Conservation (phyloP, 2,113 vertebrate species). For the Cavia aperea region DNA sequence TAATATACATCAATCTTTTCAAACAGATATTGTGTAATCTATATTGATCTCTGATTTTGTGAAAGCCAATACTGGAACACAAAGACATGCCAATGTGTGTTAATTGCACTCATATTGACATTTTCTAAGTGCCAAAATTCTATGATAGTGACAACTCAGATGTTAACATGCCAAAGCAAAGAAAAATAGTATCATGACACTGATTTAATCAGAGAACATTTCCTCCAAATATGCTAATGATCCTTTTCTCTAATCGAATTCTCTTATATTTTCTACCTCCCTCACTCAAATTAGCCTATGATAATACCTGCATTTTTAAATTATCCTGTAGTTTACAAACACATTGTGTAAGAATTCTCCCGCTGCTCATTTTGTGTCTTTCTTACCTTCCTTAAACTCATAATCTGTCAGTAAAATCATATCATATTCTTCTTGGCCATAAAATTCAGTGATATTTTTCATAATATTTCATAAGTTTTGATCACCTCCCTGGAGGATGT, state of each 20-base stretch:
- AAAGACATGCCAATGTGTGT: not conserved
- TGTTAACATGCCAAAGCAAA: constrained; percentile 26
- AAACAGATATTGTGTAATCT: constrained; percentile 2
- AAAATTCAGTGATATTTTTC: not conserved
- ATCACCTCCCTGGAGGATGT: not conserved
- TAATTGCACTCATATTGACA: constrained; percentile 36
- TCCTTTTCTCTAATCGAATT: not conserved
- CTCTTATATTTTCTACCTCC: not conserved
- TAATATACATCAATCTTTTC: constrained; percentile 35
- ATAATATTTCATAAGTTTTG: not conserved
- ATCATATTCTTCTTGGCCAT: not conserved
- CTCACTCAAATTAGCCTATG: not conserved
- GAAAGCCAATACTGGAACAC: not conserved
- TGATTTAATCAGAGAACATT: constrained; percentile 24
- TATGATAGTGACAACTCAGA: constrained; percentile 21
- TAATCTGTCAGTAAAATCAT: not conserved
- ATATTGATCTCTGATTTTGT: constrained; percentile 30
- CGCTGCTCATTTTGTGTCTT: not conserved
- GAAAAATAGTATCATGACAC: constrained; percentile 1
- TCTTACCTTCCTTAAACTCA: not conserved
- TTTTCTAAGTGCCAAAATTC: constrained; percentile 49
- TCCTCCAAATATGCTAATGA: constrained; percentile 12
- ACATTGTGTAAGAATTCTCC: not conserved
- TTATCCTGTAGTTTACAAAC: not conserved
- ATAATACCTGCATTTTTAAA: not conserved